Evolutionary conservation across 2,113 vertebrate species (phyloP).

Genomic region (Piaya cayana): DNA sequence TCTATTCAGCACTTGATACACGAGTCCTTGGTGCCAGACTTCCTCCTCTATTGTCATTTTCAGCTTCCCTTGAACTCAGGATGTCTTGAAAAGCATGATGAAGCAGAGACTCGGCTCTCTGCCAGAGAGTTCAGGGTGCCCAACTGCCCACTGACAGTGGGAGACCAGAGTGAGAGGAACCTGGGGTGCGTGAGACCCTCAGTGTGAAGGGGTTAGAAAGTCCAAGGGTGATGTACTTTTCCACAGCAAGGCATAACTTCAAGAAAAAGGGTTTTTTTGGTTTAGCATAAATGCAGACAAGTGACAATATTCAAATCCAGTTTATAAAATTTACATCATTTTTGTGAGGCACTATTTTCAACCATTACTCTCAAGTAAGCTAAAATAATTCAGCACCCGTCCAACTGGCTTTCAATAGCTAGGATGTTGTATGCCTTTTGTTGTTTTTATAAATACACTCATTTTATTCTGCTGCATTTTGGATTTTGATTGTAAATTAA

Average conservation of each 20-base stretch:
- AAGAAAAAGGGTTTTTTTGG: background rate
- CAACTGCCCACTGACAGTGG: rapidly evolving
- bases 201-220: background rate
- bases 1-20: rapidly evolving
- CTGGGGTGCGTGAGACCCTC: rapidly evolving
- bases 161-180: background rate
- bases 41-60: background rate
- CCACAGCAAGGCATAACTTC: background rate
- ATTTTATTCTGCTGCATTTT: background rate
- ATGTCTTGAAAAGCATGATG: background rate
- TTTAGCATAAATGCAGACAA: background rate
- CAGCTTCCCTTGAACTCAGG: background rate
- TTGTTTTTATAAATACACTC: background rate
- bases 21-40: background rate
- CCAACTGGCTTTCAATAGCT: background rate
- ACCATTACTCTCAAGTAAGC: background rate
- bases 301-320: background rate
- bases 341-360: background rate
- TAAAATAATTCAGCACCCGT: background rate
- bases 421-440: background rate
- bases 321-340: background rate
- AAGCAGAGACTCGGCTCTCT: background rate
- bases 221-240: background rate
- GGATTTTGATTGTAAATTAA: background rate
- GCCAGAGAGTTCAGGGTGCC: rapidly evolving